Percentiles rank a stretch among this genome's conserved stretches.
phyloP scores from a whole-genome alignment of 2,797 vertebrate species.

The Sebastes melanostomus region DNA sequence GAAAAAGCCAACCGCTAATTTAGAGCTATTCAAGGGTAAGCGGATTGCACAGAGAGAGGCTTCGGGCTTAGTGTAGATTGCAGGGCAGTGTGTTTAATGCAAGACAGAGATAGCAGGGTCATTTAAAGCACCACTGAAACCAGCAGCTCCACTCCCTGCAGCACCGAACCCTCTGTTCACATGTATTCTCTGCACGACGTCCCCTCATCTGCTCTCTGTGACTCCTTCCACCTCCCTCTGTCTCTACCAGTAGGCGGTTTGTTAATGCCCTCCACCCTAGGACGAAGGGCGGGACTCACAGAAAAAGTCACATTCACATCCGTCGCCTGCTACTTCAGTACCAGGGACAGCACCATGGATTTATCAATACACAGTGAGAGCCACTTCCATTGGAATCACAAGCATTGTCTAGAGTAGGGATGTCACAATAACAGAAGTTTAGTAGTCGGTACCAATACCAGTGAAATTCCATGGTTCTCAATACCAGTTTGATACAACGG shows the following conservation, averaged over 20 bases:
- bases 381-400: neutral
- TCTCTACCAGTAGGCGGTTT: neutral
- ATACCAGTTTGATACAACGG: too few species aligned
- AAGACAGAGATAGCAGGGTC: slow-evolving; percentile 65
- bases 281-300: neutral
- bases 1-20: slow-evolving; percentile 73
- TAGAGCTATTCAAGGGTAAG: slow-evolving; percentile 74
- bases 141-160: slow-evolving; percentile 29
- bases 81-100: slow-evolving; percentile 71
- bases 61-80: slow-evolving; percentile 76
- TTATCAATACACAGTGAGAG: neutral
- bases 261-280: neutral
- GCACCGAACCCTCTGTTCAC: slow-evolving; percentile 38
- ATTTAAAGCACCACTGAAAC: slow-evolving; percentile 72
- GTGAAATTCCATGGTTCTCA: too few species aligned
- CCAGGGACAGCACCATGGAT: neutral
- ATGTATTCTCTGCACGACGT: neutral
- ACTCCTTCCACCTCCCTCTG: neutral
- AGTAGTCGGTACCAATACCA: too few species aligned
- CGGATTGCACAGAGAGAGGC: slow-evolving; percentile 73
- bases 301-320: neutral
- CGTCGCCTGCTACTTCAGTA: neutral
- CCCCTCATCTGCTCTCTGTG: slow-evolving; percentile 3
- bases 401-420: neutral
- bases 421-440: too few species aligned